phyloP scores from a whole-genome alignment of 2,888 invertebrate species.

The Taphrorychus bicolor region DNA sequence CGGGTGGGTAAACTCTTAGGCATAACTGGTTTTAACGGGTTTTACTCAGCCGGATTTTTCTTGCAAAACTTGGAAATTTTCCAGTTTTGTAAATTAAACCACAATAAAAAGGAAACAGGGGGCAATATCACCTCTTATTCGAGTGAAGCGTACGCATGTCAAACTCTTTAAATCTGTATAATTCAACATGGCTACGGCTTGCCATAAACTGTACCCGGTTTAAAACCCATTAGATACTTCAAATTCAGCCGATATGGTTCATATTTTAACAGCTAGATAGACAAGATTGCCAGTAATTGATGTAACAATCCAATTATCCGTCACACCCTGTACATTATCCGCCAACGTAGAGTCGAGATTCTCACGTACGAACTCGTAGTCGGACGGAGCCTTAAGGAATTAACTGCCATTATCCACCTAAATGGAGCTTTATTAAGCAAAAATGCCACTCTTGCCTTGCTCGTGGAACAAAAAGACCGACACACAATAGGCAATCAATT shows the following conservation, averaged over 20 bases:
- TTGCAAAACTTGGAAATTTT: too few relatives aligned
- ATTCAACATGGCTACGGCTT: too few relatives aligned
- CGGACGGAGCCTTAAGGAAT: slow-evolving; percentile 25
- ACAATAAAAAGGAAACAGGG: too few relatives aligned
- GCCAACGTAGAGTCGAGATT: slow-evolving; percentile 29
- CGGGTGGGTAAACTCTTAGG: too few relatives aligned
- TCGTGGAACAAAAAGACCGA: slow-evolving; percentile 24
- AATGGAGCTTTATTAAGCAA: slow-evolving; percentile 37
- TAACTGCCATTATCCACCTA: slow-evolving; percentile 30
- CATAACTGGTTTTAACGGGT: too few relatives aligned
- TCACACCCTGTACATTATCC: slow-evolving; percentile 27
- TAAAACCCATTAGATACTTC: not conserved
- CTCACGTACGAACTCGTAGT: slow-evolving; percentile 27
- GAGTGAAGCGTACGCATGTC: too few relatives aligned
- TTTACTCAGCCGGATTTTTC: too few relatives aligned
- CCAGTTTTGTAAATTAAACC: too few relatives aligned
- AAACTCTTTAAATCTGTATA: too few relatives aligned
- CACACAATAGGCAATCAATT: slow-evolving; percentile 39
- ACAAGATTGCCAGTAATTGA: slow-evolving; percentile 8
- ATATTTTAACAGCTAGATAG: slow-evolving; percentile 1
- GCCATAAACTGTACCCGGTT: too few relatives aligned
- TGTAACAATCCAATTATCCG: slow-evolving; percentile 23
- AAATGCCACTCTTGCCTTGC: slow-evolving; percentile 33
- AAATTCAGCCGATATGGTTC: not conserved
- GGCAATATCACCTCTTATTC: too few relatives aligned